Evolutionary conservation across 2,113 vertebrate genomes (phyloP), one percentile per base, ranked within the genome.

Genomic region (Sigmodon hispidus): DNA sequence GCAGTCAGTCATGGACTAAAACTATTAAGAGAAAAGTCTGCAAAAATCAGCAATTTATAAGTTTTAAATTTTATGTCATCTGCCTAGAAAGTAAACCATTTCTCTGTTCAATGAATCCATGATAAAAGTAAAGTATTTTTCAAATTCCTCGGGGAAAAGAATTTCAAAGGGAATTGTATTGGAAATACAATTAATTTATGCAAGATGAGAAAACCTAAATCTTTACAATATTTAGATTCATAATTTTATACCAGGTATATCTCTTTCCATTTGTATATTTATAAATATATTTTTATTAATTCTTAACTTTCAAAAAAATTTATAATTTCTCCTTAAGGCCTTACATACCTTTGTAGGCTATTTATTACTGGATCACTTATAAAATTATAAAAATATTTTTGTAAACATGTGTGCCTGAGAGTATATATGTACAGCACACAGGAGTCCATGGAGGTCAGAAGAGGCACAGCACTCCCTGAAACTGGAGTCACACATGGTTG

Each of bases 171-270:
- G 24, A 70, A 77, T 80, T 95, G 87, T 90, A 92, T 3, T 77
- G 45, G 59, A 85, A 93, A 85, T 84, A 11, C 26, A 90, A 7
- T 24, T 36, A 50, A 65, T 57, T 88, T 95, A 87, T 57, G 16
- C 40, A 67, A 76, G 15, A 79, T 40, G 12, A 50, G 43, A 36
- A 94, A 94, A 94, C 22, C 80, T 61, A 63, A 76, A 91, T 90
- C 43, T 94, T 90, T 90, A 85, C 26, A 85, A 90, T 59, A 69
- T 77, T 79, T 87, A 89, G 13, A 57, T 91, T 91, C 89, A 85
- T 36, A 57, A 80, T 59, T 69, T 69, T n/a, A 69, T 69, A 69
- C 17, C 15, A 69, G 65, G 31, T 67, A 67, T 69, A 69, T 69
- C 36, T 70, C 61, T 81, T 45, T 89, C 45, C 69, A 90, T 43